Evolutionary conservation across 2,113 vertebrate genomes (phyloP), one percentile per base, ranked within the genome.

Genomic region (Nesoenas mayeri): DNA sequence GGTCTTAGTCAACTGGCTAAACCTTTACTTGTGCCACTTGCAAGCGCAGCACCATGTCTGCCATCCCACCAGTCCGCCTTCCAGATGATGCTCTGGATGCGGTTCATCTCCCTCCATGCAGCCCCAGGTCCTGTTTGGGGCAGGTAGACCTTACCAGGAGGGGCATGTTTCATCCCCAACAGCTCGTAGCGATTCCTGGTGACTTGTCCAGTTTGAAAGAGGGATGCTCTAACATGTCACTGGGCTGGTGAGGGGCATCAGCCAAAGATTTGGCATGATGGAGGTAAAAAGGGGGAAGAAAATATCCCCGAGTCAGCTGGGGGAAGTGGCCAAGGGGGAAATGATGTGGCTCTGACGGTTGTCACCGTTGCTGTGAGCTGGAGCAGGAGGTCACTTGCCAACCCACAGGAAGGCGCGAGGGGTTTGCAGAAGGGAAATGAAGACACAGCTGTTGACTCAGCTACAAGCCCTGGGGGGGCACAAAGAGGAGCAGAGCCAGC

Each of bases 311-410:
- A 8, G 15, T 7, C 2, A 9, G 13, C 1, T 0, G 4, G 6
- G n/a, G 21, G 71, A 81, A 44, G 82, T 3, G 4, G 29, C 26
- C 12, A 1, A 6, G 12, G 36, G 38, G 50, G 38, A 87, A 85
- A 20, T 0, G 0, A 38, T 0, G 0, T 0, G 0, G 47, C 51
- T 31, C 11, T 34, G 51, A 38, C 0, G 0, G 70, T 67, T 77
- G 31, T 2, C 1, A 6, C 34, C 0, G 15, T 56, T 84, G 74
- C 61, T 40, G 34, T 0, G 7, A 70, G 36, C 56, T 13, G 31
- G 64, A 29, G 53, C 32, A 67, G 72, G 40, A 82, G 57, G 19
- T 50, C 62, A 44, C 71, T 86, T 40, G 42, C 66, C 17, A 82
- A 25, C 61, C 17, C 62, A 71, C 95, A 92, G 91, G 93, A 92